A percentile compares a stretch with the other conserved stretches of the same genome.
These are phyloP conservation scores for Sebastes matsubarae DNA, from an alignment of 2,797 vertebrate genomes.

Conservation along the genomic window DNA sequence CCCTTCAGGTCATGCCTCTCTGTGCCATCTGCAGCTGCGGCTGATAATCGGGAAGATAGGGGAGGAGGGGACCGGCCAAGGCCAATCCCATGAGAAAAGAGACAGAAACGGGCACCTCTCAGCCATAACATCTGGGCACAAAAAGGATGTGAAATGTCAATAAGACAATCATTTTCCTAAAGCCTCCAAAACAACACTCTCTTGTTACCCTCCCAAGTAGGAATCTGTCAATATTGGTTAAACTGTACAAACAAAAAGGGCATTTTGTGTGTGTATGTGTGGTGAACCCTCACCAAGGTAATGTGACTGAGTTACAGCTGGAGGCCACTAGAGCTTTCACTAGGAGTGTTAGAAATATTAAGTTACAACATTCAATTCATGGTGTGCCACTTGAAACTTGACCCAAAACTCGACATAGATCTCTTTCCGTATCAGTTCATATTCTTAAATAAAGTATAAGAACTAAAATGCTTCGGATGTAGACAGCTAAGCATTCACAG, in stretches of 20 bases:
- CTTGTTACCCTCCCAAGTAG: conserved; percentile 34
- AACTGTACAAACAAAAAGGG: conserved; percentile 60
- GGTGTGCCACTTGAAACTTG: conserved; percentile 43
- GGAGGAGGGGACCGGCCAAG: conserved; percentile 45
- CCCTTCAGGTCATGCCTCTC: conserved; percentile 34
- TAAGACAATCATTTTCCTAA: conserved; percentile 16
- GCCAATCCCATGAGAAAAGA: conserved; percentile 56
- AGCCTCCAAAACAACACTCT: conserved; percentile 36
- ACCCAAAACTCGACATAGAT: conserved; percentile 34
- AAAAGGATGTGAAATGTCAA: conserved; percentile 56
- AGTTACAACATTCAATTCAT: conserved; percentile 56
- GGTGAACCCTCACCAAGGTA: conserved; percentile 45
- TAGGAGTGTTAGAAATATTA: conserved; percentile 58
- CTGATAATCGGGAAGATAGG: conserved; percentile 49
- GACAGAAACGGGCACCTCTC: conserved; percentile 37
- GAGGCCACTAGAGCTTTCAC: conserved; percentile 63
- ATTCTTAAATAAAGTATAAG: conserved; percentile 23
- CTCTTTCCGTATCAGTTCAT: not conserved
- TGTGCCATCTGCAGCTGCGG: conserved; percentile 53
- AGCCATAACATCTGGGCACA: conserved; percentile 69
- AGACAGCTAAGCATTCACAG: not conserved
- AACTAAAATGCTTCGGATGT: not conserved
- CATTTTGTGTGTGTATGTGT: conserved; percentile 6
- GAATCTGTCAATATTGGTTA: conserved; percentile 59
- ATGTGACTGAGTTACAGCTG: conserved; percentile 63